Conservation (phyloP, 2,797 vertebrate species). For the Gadopsis bispinosus region DNA sequence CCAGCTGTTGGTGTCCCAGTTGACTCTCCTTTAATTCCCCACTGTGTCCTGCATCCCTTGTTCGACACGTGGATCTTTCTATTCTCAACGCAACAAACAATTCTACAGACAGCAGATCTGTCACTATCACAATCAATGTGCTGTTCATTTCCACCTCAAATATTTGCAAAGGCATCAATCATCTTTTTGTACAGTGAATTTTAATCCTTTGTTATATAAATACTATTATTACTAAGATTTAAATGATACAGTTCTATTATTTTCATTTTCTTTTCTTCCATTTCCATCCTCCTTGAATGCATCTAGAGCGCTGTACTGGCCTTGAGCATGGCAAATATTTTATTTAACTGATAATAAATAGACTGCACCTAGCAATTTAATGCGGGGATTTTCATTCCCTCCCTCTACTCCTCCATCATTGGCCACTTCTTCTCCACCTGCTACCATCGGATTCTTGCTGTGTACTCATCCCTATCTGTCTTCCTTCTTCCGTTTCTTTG, state of each 20-base stretch:
- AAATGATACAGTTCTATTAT: neutral
- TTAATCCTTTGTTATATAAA: neutral
- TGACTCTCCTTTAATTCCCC: slow-evolving; percentile 42
- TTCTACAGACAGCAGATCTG: neutral
- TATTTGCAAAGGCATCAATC: neutral
- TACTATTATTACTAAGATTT: neutral
- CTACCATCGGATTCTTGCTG: neutral
- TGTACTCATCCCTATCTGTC: neutral
- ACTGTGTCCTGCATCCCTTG: slow-evolving; percentile 21
- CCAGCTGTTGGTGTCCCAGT: slow-evolving; percentile 44
- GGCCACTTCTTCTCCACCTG: neutral
- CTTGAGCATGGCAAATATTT: neutral
- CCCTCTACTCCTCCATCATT: too few species aligned
- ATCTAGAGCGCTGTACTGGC: neutral
- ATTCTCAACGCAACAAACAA: neutral
- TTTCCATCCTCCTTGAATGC: neutral
- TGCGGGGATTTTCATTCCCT: neutral
- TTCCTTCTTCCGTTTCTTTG: neutral
- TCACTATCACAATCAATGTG: neutral
- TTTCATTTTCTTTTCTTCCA: neutral
- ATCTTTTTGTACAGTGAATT: neutral
- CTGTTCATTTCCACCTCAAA: slow-evolving; percentile 15
- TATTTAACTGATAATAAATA: neutral
- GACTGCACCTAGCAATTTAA: neutral
- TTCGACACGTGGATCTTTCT: slow-evolving; percentile 30